These are phyloP conservation scores for Drepana falcataria DNA, from an alignment of 2,888 invertebrate genomes.

Conservation along the genomic window DNA sequence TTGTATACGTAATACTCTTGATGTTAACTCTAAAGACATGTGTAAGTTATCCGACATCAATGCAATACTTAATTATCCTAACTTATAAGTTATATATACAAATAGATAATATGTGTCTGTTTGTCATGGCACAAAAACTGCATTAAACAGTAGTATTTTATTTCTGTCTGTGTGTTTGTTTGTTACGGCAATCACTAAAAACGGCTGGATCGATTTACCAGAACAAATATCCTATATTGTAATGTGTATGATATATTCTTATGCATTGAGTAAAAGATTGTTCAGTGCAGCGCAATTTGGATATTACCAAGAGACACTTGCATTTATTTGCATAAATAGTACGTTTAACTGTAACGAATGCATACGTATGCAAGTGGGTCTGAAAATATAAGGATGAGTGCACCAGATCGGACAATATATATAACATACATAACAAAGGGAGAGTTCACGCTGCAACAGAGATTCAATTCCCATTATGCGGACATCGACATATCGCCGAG, in stretches of 20 bases:
- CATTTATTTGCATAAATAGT: too few relatives aligned
- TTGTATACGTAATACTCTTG: too few relatives aligned
- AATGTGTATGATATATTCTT: too few relatives aligned
- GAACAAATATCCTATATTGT: too few relatives aligned
- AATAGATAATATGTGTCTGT: too few relatives aligned
- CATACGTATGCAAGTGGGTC: background rate
- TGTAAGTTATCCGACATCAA: background rate
- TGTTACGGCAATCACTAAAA: too few relatives aligned
- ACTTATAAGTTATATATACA: too few relatives aligned
- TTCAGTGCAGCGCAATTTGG: background rate
- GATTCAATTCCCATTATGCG: constrained; percentile 29
- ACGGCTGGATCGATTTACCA: too few relatives aligned
- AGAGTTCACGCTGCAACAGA: background rate
- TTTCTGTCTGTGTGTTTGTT: too few relatives aligned
- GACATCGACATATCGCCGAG: constrained; percentile 20
- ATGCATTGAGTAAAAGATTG: background rate
- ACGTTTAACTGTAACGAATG: background rate
- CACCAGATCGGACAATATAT: constrained; percentile 11
- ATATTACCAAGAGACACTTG: background rate
- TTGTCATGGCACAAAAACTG: too few relatives aligned
- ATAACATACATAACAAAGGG: constrained; percentile 14
- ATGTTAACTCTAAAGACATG: background rate
- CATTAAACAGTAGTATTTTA: too few relatives aligned
- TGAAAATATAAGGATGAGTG: constrained; percentile 4
- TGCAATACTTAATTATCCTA: too few relatives aligned